These are phyloP conservation scores for Pelodytes ibericus DNA, from an alignment of 2,797 vertebrate genomes.

Conservation along the genomic window DNA sequence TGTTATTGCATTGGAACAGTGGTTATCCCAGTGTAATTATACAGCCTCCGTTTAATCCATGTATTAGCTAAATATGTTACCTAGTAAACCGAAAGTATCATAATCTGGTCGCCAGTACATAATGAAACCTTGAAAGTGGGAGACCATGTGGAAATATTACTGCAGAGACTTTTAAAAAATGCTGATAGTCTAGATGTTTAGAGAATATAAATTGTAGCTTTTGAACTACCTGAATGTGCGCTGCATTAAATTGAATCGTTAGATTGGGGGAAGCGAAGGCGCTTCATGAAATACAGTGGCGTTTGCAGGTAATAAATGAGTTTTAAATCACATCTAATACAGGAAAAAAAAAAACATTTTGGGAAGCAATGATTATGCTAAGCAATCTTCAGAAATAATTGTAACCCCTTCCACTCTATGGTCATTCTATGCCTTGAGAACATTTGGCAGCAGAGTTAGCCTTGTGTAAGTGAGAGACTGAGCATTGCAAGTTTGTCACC, in stretches of 20 bases:
- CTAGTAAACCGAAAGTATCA: neutral
- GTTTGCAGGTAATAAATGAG: conserved; percentile 1
- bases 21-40: neutral
- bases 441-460: no score
- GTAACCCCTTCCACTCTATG: no score
- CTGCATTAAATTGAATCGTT: conserved; percentile 14
- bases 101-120: neutral
- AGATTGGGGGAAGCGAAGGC: neutral
- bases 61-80: neutral
- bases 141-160: neutral
- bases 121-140: neutral
- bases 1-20: neutral
- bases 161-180: neutral
- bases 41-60: neutral
- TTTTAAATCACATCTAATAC: conserved; percentile 30
- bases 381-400: neutral
- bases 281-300: neutral
- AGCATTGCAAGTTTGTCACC: no score
- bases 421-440: no score
- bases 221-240: conserved; percentile 5
- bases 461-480: no score
- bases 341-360: conserved; percentile 16
- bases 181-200: neutral
- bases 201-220: conserved; percentile 6
- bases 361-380: neutral